Evolutionary conservation across 64 coral and sea anemone genomes (phyloP).

Genomic region (Stylophora pistillata): DNA sequence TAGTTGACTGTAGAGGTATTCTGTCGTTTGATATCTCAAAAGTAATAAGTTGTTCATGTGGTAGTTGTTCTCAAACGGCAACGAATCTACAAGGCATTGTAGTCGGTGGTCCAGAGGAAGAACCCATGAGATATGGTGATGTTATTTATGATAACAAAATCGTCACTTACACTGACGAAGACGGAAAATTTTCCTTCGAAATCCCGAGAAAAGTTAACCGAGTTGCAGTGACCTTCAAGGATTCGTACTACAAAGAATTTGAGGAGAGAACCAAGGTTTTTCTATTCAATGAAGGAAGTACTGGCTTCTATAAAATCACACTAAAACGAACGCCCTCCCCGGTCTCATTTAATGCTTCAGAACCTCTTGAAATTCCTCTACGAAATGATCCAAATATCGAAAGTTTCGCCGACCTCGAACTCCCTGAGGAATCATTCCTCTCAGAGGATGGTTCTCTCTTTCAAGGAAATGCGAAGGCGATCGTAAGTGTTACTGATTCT

Average conservation of each 20-base stretch:
- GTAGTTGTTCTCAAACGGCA: not conserved
- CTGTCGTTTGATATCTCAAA: not conserved
- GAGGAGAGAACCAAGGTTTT: not conserved
- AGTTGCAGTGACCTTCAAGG: conserved; percentile 10
- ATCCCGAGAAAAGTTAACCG: not conserved
- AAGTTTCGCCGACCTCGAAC: conserved; percentile 1
- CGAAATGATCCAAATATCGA: not conserved
- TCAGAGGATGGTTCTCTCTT: conserved; percentile 1
- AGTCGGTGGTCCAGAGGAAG: not conserved
- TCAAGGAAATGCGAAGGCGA: not conserved
- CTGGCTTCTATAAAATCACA: not conserved
- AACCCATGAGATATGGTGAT: not conserved
- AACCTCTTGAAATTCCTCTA: not conserved
- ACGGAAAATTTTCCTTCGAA: conserved; percentile 2
- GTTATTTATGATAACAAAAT: not conserved
- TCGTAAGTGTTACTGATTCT: conserved; percentile 21
- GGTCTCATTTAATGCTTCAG: not conserved
- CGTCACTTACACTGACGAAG: not conserved
- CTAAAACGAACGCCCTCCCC: not conserved
- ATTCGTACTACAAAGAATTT: not conserved
- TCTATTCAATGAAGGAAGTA: not conserved
- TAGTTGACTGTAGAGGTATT: not conserved
- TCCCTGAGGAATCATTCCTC: not conserved
- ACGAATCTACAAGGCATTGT: not conserved
- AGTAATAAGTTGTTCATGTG: not conserved